Evolutionary conservation across 2,888 invertebrate genomes (phyloP).

Genomic region (Noctua pronuba): DNA sequence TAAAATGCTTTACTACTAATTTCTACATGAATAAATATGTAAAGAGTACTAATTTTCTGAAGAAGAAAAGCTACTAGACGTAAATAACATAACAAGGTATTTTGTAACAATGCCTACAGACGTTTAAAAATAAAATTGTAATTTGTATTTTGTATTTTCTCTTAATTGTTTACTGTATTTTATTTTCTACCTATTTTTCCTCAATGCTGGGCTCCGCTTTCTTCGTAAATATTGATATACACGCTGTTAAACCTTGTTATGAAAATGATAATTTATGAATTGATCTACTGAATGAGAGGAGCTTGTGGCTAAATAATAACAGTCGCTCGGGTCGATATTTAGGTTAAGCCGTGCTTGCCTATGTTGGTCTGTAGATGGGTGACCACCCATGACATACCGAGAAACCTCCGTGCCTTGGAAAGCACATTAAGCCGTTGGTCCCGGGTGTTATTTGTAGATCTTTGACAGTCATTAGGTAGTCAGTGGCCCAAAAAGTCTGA

Average conservation of each 20-base stretch:
- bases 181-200: background rate
- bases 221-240: background rate
- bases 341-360: too few relatives aligned
- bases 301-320: too few relatives aligned
- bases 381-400: too few relatives aligned
- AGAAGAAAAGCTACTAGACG: background rate
- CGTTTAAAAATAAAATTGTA: background rate
- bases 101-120: background rate
- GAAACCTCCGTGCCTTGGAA: too few relatives aligned
- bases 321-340: too few relatives aligned
- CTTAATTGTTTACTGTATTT: background rate
- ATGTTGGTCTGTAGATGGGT: too few relatives aligned
- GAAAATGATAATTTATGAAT: too few relatives aligned
- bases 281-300: too few relatives aligned
- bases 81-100: background rate
- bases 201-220: background rate
- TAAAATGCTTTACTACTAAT: slow-evolving; percentile 30
- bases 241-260: background rate
- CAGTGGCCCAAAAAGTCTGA: too few relatives aligned
- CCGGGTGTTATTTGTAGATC: too few relatives aligned
- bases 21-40: slow-evolving; percentile 33
- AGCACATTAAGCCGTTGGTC: too few relatives aligned
- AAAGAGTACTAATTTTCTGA: background rate
- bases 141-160: background rate
- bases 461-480: too few relatives aligned